phyloP scores from a whole-genome alignment of 2,113 vertebrate genomes.

The Callionymus lyra region DNA sequence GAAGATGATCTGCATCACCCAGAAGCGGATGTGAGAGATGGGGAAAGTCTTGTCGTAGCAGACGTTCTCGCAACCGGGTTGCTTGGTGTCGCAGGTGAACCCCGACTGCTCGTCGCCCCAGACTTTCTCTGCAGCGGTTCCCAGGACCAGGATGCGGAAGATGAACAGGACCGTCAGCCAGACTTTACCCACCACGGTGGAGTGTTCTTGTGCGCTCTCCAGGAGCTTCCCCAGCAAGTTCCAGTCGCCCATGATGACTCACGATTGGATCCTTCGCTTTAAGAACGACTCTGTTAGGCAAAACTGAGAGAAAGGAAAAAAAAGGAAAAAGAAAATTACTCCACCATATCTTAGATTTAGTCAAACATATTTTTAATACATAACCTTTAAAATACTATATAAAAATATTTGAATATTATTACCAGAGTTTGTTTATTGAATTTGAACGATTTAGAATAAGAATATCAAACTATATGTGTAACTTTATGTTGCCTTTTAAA shows the following conservation, averaged over 20 bases:
- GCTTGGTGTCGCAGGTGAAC: constrained; percentile 83
- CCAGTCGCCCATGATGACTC: constrained; percentile 76
- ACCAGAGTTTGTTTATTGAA: no score
- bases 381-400: no score
- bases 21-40: constrained; percentile 86
- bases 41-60: constrained; percentile 85
- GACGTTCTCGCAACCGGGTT: constrained; percentile 82
- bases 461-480: no score
- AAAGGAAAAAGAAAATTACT: not conserved
- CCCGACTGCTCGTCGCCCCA: constrained; percentile 80
- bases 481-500: no score
- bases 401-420: no score
- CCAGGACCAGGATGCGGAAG: constrained; percentile 81
- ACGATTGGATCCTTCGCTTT: constrained; percentile 17
- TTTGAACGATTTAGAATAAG: no score
- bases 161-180: constrained; percentile 83
- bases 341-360: no score
- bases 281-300: constrained; percentile 21
- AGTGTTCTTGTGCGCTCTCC: constrained; percentile 81
- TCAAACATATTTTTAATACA: no score
- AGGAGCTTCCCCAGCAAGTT: constrained; percentile 77
- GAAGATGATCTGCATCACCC: constrained; percentile 89
- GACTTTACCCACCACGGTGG: constrained; percentile 80
- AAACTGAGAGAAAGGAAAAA: constrained; percentile 17
- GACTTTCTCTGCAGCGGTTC: constrained; percentile 76